These are phyloP conservation scores for human DNA, from an alignment of 2,113 vertebrate genomes.

Conservation along the genomic window GRCh38 chr2:165752001-165752500, in stretches of 20 bases:
- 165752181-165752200: neutral
- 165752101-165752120: neutral
- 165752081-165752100: neutral
- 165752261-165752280: neutral
- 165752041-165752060: constrained; percentile 18
- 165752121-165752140: neutral
- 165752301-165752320: neutral
- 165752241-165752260: neutral
- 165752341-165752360: neutral
- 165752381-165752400: neutral
- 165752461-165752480: neutral
- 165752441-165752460: neutral
- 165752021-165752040: neutral
- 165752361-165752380: neutral
- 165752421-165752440: neutral
- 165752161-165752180: neutral
- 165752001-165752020: neutral
- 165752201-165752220: neutral
- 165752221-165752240: neutral
- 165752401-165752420: neutral
- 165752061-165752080: neutral
- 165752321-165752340: neutral
- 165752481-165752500: neutral
- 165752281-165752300: neutral
- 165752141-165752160: neutral